Conservation (phyloP, 2,797 vertebrate genomes). For the Galago senegalensis region DNA sequence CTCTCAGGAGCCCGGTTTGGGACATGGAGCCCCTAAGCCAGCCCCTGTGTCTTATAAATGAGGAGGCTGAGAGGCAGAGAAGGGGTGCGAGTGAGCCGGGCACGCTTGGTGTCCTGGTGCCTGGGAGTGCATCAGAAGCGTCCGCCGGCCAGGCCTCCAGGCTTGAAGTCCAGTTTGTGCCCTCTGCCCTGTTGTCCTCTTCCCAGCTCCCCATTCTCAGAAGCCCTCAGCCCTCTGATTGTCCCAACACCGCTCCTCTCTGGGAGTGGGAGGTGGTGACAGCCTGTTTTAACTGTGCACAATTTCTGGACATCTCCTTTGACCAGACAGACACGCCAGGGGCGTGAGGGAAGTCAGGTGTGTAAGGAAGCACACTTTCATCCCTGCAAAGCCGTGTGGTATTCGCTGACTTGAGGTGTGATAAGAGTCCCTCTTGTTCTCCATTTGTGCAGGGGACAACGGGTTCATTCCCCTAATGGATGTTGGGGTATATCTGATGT, state of each 20-base stretch:
- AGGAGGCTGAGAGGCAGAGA: neutral
- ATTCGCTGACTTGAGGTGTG: neutral
- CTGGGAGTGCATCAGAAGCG: neutral
- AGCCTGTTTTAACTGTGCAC: neutral
- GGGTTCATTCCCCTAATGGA: neutral
- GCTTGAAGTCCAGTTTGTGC: neutral
- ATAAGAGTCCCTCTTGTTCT: neutral
- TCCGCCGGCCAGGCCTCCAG: neutral
- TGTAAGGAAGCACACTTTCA: fast-evolving
- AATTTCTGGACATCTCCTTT: neutral
- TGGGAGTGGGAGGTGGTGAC: neutral
- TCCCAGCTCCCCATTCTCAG: neutral
- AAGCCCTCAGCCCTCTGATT: neutral
- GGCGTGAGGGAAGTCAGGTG: fast-evolving
- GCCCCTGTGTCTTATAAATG: neutral
- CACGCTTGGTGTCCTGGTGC: fast-evolving
- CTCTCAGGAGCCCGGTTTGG: neutral
- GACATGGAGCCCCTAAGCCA: neutral
- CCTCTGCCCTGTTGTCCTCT: neutral
- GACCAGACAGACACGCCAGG: neutral
- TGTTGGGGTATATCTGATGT: neutral
- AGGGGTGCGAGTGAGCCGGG: neutral
- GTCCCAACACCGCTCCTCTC: neutral
- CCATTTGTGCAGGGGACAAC: fast-evolving
- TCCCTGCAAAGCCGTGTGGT: no score